Evolutionary conservation across 2,888 invertebrate species (phyloP).

Genomic region (Calameuta filiformis): DNA sequence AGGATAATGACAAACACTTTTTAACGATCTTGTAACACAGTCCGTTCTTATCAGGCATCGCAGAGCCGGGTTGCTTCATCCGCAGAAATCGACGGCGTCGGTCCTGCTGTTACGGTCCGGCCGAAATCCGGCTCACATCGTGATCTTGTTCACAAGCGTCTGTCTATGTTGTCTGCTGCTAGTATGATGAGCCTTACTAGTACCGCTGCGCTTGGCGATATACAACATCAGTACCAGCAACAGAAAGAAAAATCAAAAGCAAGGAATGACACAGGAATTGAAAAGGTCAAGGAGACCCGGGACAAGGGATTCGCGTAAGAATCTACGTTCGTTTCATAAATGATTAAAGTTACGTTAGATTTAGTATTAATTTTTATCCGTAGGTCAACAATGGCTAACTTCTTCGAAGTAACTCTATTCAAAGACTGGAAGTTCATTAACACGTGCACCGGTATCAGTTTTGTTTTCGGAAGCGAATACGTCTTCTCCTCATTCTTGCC

Average conservation of each 20-base stretch:
- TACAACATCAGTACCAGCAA: slow-evolving; percentile 19
- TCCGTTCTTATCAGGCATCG: slow-evolving; percentile 22
- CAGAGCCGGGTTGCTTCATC: slow-evolving; percentile 28
- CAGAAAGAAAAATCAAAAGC: background rate
- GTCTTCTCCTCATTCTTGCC: slow-evolving; percentile 79
- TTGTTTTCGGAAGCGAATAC: slow-evolving; percentile 77
- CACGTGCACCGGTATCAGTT: slow-evolving; percentile 76
- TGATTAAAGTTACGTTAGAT: background rate
- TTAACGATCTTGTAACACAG: background rate
- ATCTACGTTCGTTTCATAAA: background rate
- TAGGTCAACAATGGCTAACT: slow-evolving; percentile 38
- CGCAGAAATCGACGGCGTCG: slow-evolving; percentile 41
- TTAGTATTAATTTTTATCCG: slow-evolving; percentile 4
- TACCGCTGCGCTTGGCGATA: slow-evolving; percentile 28
- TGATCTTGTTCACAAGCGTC: slow-evolving; percentile 36
- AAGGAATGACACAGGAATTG: slow-evolving; percentile 21
- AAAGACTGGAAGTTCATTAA: slow-evolving; percentile 68
- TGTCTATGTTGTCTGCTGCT: slow-evolving; percentile 51
- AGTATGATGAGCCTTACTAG: slow-evolving; percentile 53
- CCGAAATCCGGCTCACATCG: slow-evolving; percentile 39
- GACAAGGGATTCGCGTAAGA: slow-evolving; percentile 24
- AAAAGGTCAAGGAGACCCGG: slow-evolving; percentile 16
- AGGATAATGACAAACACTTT: background rate
- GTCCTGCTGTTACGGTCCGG: background rate
- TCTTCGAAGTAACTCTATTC: slow-evolving; percentile 58